These are phyloP conservation scores for Synaphobranchus kaupii DNA, from an alignment of 2,797 vertebrate species.

Conservation along the genomic window DNA sequence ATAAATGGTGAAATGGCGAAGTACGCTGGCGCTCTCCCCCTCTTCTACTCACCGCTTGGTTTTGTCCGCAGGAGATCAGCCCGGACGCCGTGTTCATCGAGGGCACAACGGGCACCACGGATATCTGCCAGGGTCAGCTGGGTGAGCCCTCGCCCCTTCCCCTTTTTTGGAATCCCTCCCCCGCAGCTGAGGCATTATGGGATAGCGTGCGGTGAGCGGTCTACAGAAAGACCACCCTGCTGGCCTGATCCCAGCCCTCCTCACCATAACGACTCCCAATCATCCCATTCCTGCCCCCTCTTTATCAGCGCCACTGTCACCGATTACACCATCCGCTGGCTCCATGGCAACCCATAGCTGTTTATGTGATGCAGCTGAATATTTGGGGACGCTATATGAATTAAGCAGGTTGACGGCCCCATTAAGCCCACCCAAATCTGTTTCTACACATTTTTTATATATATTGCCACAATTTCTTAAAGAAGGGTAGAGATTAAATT, in stretches of 20 bases:
- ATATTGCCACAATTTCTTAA: no score
- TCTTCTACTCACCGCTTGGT: not conserved
- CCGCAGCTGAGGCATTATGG: conserved; percentile 25
- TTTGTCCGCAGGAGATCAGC: conserved; percentile 68
- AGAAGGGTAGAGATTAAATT: no score
- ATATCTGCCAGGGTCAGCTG: conserved; percentile 81
- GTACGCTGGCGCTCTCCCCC: no score
- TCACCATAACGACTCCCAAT: not conserved
- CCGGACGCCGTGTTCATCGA: conserved; percentile 74
- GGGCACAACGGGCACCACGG: conserved; percentile 72
- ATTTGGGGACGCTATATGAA: not conserved
- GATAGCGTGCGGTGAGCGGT: conserved; percentile 40
- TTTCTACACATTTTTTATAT: no score
- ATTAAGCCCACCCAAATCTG: no score
- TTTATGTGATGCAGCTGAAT: not conserved
- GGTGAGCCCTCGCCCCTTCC: conserved; percentile 62
- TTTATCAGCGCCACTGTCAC: not conserved
- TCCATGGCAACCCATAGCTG: not conserved
- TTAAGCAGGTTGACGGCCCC: not conserved
- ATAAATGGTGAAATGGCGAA: not conserved
- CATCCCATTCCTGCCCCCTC: not conserved
- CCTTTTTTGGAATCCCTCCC: not conserved
- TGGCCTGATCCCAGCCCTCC: conserved; percentile 13
- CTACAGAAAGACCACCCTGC: conserved; percentile 29
- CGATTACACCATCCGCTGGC: not conserved